Conservation (phyloP, 2,113 vertebrate genomes). For the Notechis scutatus region DNA sequence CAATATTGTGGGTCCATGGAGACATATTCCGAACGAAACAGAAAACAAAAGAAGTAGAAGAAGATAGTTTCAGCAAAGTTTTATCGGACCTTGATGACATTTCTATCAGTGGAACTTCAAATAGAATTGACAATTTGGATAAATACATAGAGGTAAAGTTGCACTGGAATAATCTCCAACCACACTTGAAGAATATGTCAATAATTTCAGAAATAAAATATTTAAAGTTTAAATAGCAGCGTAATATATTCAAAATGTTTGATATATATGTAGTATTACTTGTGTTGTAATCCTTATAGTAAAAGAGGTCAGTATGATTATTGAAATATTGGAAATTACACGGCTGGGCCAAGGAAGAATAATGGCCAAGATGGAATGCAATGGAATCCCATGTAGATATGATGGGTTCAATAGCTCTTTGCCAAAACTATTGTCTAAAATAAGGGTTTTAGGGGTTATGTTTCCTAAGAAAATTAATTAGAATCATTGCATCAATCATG, state of each 20-base stretch:
- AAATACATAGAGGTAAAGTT: slow-evolving; percentile 77
- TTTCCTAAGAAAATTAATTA: neutral
- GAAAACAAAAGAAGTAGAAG: slow-evolving; percentile 68
- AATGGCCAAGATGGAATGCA: neutral
- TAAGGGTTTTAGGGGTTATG: neutral
- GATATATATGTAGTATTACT: neutral
- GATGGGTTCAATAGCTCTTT: neutral
- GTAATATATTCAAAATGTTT: neutral
- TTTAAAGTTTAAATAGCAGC: neutral
- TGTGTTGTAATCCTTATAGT: neutral
- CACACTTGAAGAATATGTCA: neutral
- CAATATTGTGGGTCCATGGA: slow-evolving; percentile 83
- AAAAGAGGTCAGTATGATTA: neutral
- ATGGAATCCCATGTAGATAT: neutral
- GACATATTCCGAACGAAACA: slow-evolving; percentile 77
- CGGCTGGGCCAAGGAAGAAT: neutral
- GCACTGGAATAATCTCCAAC: neutral
- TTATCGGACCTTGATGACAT: slow-evolving; percentile 82
- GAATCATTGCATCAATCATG: neutral
- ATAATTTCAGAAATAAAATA: neutral
- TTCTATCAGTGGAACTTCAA: slow-evolving; percentile 68
- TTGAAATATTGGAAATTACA: neutral
- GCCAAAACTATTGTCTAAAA: neutral
- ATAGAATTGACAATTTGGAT: slow-evolving; percentile 66
- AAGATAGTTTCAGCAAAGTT: slow-evolving; percentile 76